phyloP scores from a whole-genome alignment of 2,113 vertebrate species.

The Planiliza haematocheilus region DNA sequence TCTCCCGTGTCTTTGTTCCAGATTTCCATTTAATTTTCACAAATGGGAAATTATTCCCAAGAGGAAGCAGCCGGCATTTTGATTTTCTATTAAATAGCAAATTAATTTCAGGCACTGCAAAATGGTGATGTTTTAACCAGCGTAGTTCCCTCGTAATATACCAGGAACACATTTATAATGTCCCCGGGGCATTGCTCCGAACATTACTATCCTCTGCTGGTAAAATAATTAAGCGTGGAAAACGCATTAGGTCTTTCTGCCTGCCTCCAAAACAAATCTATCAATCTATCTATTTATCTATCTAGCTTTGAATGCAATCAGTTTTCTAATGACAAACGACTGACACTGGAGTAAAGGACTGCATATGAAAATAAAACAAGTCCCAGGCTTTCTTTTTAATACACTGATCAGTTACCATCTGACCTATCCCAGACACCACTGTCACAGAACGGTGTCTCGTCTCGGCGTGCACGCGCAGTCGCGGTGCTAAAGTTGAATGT shows the following conservation, averaged over 20 bases:
- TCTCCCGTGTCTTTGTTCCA: slow-evolving; percentile 39
- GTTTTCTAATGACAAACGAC: neutral
- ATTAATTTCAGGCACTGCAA: slow-evolving; percentile 43
- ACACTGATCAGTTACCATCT: too few relatives aligned
- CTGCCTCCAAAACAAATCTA: slow-evolving; percentile 15
- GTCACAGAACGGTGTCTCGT: too few relatives aligned
- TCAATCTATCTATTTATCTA: slow-evolving; percentile 18
- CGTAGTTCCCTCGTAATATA: slow-evolving; percentile 29
- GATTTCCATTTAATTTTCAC: slow-evolving; percentile 44
- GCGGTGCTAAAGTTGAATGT: too few relatives aligned
- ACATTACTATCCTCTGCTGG: slow-evolving; percentile 43
- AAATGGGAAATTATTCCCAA: slow-evolving; percentile 58
- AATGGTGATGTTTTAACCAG: slow-evolving; percentile 49
- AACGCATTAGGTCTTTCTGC: slow-evolving; percentile 53
- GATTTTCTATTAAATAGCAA: slow-evolving; percentile 60
- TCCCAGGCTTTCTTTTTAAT: too few relatives aligned
- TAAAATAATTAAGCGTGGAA: slow-evolving; percentile 63
- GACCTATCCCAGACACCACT: too few relatives aligned
- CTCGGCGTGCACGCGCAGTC: too few relatives aligned
- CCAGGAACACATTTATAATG: slow-evolving; percentile 38
- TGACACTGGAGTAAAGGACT: neutral
- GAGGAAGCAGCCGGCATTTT: slow-evolving; percentile 39
- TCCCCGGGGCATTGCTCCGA: slow-evolving; percentile 40
- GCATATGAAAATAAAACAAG: neutral
- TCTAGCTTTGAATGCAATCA: neutral